Evolutionary conservation across 2,113 vertebrate species (phyloP).

Genomic region (Tretioscincus oriximinensis): DNA sequence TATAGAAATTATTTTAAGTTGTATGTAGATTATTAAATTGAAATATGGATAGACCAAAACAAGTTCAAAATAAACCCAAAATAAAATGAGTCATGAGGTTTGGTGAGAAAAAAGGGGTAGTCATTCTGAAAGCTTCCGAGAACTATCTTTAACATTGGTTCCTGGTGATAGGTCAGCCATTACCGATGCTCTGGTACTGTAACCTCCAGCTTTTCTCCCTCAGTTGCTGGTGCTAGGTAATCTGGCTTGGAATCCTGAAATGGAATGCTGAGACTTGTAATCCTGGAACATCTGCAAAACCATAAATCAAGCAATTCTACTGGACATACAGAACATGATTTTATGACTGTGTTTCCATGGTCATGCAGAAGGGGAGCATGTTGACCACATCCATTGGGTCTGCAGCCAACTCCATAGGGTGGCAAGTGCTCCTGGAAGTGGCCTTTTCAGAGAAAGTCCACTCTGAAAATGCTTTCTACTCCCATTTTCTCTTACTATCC

Average conservation of each 20-base stretch:
- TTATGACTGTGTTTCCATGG: not conserved
- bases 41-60: conserved; percentile 16
- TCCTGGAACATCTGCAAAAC: not conserved
- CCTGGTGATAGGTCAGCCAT: not conserved
- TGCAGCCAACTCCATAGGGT: too few species aligned
- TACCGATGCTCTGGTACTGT: too few species aligned
- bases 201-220: too few species aligned
- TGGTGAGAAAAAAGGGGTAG: not conserved
- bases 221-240: too few species aligned
- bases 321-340: not conserved
- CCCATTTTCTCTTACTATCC: too few species aligned
- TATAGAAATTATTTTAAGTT: conserved; percentile 14
- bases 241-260: too few species aligned
- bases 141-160: not conserved
- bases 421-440: too few species aligned
- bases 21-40: conserved; percentile 30
- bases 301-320: not conserved
- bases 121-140: not conserved
- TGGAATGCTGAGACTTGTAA: not conserved
- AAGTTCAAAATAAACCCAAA: conserved; percentile 19
- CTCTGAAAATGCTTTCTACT: too few species aligned
- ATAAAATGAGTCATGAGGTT: not conserved
- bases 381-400: too few species aligned
- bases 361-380: too few species aligned
- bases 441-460: too few species aligned